Evolutionary conservation across 2,113 vertebrate species (phyloP).

Genomic region (Triplophysa rosa): DNA sequence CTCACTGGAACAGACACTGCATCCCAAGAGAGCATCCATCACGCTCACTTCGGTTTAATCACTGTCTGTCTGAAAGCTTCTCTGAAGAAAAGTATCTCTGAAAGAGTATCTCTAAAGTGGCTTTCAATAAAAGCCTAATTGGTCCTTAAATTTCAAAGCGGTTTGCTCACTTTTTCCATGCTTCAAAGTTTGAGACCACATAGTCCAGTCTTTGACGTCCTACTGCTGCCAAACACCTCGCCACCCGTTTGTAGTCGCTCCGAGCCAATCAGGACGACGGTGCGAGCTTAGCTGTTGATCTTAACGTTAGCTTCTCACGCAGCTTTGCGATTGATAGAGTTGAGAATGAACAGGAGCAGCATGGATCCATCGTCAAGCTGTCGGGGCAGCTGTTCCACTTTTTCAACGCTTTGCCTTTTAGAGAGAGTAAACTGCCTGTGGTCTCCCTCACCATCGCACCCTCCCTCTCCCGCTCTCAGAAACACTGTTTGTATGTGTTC

Average conservation of each 20-base stretch:
- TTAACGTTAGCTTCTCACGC: neutral
- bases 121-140: neutral
- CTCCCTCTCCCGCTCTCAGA: conserved; percentile 23
- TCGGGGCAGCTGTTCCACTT: conserved; percentile 26
- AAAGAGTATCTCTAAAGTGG: neutral
- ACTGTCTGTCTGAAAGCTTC: neutral
- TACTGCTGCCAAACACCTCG: neutral
- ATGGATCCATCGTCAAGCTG: neutral
- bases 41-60: neutral
- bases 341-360: neutral
- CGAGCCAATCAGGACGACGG: neutral
- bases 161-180: neutral
- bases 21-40: neutral
- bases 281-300: conserved; percentile 14
- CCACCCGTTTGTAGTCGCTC: neutral
- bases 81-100: neutral
- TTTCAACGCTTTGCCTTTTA: conserved; percentile 30
- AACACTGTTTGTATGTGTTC: conserved; percentile 7
- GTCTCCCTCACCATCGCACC: conserved; percentile 6
- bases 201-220: neutral
- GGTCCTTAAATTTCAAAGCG: neutral
- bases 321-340: neutral
- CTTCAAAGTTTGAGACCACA: neutral
- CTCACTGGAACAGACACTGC: neutral
- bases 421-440: conserved; percentile 32